phyloP scores from a whole-genome alignment of 2,113 vertebrate species.

The Synchiropus splendidus region DNA sequence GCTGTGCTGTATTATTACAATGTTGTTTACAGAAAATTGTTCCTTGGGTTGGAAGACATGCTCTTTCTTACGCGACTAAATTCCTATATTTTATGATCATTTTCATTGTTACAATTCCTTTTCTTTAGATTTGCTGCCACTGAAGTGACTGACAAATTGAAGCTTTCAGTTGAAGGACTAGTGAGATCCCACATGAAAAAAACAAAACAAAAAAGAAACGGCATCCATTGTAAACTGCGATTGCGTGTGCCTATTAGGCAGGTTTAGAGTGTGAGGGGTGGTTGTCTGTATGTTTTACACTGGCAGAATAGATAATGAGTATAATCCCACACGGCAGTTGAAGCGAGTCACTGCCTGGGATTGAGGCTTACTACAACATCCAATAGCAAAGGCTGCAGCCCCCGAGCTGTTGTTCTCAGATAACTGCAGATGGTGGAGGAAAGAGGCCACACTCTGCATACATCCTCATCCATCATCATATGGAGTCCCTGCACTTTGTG shows the following conservation, averaged over 20 bases:
- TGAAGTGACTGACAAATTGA: slow-evolving; percentile 17
- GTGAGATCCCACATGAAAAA: too few relatives aligned
- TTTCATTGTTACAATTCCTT: too few relatives aligned
- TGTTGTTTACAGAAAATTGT: too few relatives aligned
- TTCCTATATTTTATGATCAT: too few relatives aligned
- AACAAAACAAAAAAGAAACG: too few relatives aligned
- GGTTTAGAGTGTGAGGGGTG: too few relatives aligned
- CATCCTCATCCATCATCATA: slow-evolving; percentile 18
- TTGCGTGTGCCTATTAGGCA: too few relatives aligned
- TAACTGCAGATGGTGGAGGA: slow-evolving; percentile 25
- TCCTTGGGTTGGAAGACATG: too few relatives aligned
- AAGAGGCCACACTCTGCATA: slow-evolving; percentile 37
- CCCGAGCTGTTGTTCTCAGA: slow-evolving; percentile 33
- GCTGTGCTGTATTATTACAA: too few relatives aligned
- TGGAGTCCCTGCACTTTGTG: slow-evolving; percentile 17
- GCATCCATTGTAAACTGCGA: too few relatives aligned
- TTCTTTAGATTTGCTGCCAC: too few relatives aligned
- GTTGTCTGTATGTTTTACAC: slow-evolving; percentile 13
- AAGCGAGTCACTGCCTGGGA: slow-evolving; percentile 28
- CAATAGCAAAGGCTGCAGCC: slow-evolving; percentile 23
- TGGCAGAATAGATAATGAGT: slow-evolving; percentile 42
- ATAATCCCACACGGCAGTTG: slow-evolving; percentile 42
- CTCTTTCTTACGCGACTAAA: too few relatives aligned
- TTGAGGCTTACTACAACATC: slow-evolving; percentile 34
- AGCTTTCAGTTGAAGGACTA: slow-evolving; percentile 18